Conservation (phyloP, 1,140 invertebrate species). For the Atta colombica region DNA sequence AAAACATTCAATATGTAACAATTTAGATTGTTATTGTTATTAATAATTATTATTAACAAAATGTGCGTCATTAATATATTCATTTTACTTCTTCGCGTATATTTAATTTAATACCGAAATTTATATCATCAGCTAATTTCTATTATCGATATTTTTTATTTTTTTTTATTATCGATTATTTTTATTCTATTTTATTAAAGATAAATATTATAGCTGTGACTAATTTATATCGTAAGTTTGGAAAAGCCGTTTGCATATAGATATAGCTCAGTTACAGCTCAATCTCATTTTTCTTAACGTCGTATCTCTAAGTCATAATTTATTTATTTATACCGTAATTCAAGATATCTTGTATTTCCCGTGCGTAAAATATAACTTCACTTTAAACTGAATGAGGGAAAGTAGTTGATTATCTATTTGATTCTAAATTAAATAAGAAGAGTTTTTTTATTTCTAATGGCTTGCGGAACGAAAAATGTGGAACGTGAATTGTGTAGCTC, state of each 20-base stretch:
- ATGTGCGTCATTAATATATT: too few species aligned
- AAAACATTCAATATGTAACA: too few species aligned
- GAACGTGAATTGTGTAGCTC: background rate
- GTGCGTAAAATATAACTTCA: background rate
- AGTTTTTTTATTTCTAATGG: background rate
- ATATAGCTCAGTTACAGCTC: background rate
- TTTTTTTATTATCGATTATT: too few species aligned
- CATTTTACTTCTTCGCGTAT: background rate
- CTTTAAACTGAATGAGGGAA: background rate
- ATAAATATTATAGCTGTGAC: background rate
- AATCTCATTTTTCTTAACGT: background rate
- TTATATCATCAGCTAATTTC: background rate
- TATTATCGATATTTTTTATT: background rate
- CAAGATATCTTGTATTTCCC: background rate
- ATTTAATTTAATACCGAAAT: background rate
- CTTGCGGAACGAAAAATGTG: background rate
- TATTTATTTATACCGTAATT: conserved; percentile 19
- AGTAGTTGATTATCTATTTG: background rate
- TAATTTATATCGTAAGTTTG: background rate
- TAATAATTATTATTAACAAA: too few species aligned
- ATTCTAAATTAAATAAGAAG: background rate
- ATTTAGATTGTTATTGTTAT: too few species aligned
- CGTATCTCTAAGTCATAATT: background rate
- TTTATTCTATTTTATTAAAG: background rate
- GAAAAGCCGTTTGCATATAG: background rate